Evolutionary conservation across 1,140 invertebrate genomes (phyloP).

Genomic region (Drosophila teissieri): DNA sequence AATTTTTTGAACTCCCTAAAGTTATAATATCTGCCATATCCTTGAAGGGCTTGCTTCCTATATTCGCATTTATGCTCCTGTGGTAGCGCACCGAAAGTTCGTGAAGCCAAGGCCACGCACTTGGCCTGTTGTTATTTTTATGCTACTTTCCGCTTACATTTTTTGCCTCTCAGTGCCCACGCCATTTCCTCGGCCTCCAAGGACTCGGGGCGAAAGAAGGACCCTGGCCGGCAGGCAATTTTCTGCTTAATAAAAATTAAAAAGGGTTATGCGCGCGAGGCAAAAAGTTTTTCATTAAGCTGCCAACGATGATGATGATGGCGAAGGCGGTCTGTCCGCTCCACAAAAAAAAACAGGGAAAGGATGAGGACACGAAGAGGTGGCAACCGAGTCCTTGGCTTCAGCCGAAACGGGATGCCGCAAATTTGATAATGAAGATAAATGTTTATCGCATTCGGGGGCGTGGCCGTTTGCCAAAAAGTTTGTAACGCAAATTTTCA

Average conservation of each 20-base stretch:
- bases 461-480: slow-evolving; percentile 75
- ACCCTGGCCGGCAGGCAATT: slow-evolving; percentile 65
- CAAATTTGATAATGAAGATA: slow-evolving; percentile 81
- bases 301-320: slow-evolving; percentile 51
- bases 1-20: background rate
- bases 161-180: slow-evolving; percentile 6
- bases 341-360: background rate
- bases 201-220: slow-evolving; percentile 14
- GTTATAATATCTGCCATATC: background rate
- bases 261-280: slow-evolving; percentile 70
- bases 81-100: slow-evolving; percentile 47
- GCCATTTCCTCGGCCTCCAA: background rate
- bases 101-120: slow-evolving; percentile 47
- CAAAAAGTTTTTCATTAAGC: slow-evolving; percentile 80
- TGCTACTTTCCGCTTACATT: slow-evolving; percentile 56
- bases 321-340: slow-evolving; percentile 23
- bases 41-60: background rate
- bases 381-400: slow-evolving; percentile 2
- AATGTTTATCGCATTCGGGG: slow-evolving; percentile 74
- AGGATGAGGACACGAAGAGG: background rate
- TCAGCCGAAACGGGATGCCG: slow-evolving; percentile 39
- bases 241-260: slow-evolving; percentile 83
- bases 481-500: slow-evolving; percentile 73
- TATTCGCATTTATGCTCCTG: background rate
- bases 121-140: slow-evolving; percentile 47